Percentiles rank a stretch among this genome's conserved stretches.
These are phyloP conservation scores for Rosalia funebris DNA, from an alignment of 2,888 invertebrate species.

Conservation along the genomic window DNA sequence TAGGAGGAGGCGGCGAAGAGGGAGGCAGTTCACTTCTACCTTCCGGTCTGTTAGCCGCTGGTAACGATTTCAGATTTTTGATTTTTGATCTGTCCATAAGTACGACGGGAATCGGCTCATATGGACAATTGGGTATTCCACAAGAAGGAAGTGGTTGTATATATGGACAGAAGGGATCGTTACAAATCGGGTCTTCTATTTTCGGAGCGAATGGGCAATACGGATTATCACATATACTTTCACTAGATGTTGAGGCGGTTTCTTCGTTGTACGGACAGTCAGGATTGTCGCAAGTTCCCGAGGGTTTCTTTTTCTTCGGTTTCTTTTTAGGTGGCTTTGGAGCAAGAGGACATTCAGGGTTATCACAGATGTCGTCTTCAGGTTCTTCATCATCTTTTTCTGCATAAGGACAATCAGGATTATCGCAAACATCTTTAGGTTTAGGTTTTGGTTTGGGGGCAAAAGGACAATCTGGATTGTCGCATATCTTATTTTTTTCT, in stretches of 20 bases:
- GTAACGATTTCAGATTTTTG: background rate
- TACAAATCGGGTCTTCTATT: constrained; percentile 37
- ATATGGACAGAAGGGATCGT: constrained; percentile 48
- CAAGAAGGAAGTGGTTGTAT: constrained; percentile 44
- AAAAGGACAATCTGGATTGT: constrained; percentile 41
- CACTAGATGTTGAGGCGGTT: background rate
- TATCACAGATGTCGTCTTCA: constrained; percentile 34
- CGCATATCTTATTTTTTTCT: constrained; percentile 19
- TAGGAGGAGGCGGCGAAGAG: background rate
- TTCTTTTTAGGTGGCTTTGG: constrained; percentile 11
- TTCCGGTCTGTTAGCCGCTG: background rate
- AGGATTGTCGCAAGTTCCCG: constrained; percentile 34
- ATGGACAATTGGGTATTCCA: constrained; percentile 48
- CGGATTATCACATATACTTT: constrained; percentile 24
- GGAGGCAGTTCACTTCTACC: background rate
- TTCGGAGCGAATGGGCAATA: constrained; percentile 29
- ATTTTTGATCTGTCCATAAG: background rate
- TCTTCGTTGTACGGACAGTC: constrained; percentile 41
- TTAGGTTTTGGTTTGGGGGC: constrained; percentile 16
- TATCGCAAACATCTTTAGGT: constrained; percentile 35
- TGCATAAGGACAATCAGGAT: constrained; percentile 42
- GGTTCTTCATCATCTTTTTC: constrained; percentile 13
- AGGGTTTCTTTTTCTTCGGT: constrained; percentile 8
- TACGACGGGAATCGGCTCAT: constrained; percentile 39
- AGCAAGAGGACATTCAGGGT: constrained; percentile 40